Evolutionary conservation across 2,113 vertebrate genomes (phyloP).

Genomic region (Psephotus haematonotus): DNA sequence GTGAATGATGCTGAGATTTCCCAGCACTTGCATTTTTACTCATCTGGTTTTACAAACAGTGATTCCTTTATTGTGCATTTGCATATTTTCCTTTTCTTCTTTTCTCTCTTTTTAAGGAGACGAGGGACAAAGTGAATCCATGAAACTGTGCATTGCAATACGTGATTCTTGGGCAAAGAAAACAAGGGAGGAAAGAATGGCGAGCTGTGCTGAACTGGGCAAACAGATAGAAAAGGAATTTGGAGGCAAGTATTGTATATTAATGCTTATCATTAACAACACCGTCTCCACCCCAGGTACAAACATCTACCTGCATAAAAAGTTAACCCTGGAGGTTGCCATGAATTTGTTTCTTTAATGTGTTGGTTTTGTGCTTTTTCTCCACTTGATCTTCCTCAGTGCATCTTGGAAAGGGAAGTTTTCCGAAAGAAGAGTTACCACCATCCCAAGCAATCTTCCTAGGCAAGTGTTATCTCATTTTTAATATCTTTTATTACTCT

Average conservation of each 20-base stretch:
- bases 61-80: not conserved
- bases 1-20: not conserved
- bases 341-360: not conserved
- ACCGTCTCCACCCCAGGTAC: not conserved
- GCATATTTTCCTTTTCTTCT: not conserved
- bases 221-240: not conserved
- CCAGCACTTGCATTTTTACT: not conserved
- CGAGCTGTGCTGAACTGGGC: not conserved
- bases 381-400: not conserved
- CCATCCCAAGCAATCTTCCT: accelerated
- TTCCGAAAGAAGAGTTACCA: not conserved
- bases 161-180: not conserved
- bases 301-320: not conserved
- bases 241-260: not conserved
- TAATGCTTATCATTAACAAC: not conserved
- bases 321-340: not conserved
- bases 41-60: not conserved
- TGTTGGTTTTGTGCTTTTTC: not conserved
- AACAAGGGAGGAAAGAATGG: not conserved
- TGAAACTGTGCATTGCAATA: not conserved
- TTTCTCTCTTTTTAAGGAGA: not conserved
- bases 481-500: not conserved
- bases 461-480: not conserved
- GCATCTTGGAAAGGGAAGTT: not conserved
- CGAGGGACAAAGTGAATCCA: too few relatives aligned